Base-by-base conservation (phyloP, 1,140 invertebrate genomes). In the Cheumatopsyche charites region DNA sequence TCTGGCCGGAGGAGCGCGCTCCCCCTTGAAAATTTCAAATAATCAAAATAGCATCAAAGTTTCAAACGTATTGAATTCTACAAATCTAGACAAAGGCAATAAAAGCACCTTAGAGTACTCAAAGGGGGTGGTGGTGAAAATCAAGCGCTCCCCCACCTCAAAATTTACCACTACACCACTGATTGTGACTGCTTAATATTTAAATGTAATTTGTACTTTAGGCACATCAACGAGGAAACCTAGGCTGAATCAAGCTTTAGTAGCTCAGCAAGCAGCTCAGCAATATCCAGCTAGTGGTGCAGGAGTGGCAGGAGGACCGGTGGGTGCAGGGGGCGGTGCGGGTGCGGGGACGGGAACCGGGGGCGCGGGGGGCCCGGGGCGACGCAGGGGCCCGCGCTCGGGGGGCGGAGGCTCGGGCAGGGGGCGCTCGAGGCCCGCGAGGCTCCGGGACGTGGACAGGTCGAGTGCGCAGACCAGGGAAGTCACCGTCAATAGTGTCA, bases 401-500 rank as follows among this genome's bases (percentile, higher is more conserved):
- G 67, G 52, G 1, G 68, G 62, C 43, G 26, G 62, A 7, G 70
- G 71, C 1, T 42, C 42, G 9, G 63, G 63, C 3, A 17, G 55
- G 21, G 65, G 58, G 7, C 78, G 87, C 74, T 81, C 85, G 26
- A 86, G 90, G 80, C 90, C 89, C 58, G 91, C 94, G 1, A 87
- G 94, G 73, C 89, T 97, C 77, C 96, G 94, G 85, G 97, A 97
- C 77, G 87, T 96, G 23, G 94, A 97, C 78, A 85, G 94, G 65
- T 94, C 91, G 80, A 91, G 92, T 29, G 94, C 92, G 19, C 91
- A 94, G 78, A 93, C 94, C 36, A 90, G 95, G 80, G 94, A 95
- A 82, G 94, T 98, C 67, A 98, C 96, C 41, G 95, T 98, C 0
- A 97, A 96, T 79, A 95, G 95, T 80, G 94, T 98, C 26, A 98